Conservation (phyloP, 1,140 invertebrate genomes). For the Leptinotarsa defecta region DNA sequence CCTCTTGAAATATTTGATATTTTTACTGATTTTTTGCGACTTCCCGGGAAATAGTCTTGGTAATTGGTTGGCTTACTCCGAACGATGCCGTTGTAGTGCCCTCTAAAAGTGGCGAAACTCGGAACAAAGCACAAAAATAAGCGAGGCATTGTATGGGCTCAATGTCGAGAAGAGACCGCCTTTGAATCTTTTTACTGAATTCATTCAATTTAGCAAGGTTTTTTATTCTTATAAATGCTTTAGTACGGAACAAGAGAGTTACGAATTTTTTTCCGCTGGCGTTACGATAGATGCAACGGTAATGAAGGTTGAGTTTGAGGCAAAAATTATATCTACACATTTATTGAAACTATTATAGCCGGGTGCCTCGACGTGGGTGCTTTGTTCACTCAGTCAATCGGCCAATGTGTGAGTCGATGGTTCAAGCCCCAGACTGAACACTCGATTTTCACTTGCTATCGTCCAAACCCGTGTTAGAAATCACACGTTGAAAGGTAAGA, state of each 20-base stretch:
- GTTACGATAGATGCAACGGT: not conserved
- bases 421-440: too few species aligned
- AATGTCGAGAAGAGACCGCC: slow-evolving; percentile 11
- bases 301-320: too few species aligned
- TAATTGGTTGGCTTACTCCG: slow-evolving; percentile 18
- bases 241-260: not conserved
- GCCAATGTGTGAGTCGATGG: too few species aligned
- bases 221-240: not conserved
- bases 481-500: too few species aligned
- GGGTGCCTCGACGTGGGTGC: too few species aligned
- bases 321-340: too few species aligned
- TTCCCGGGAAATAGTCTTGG: slow-evolving; percentile 9
- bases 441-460: too few species aligned
- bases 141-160: slow-evolving; percentile 20
- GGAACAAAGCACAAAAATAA: slow-evolving; percentile 29
- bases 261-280: not conserved
- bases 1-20: slow-evolving; percentile 11
- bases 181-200: slow-evolving; percentile 17
- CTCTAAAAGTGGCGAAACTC: slow-evolving; percentile 29
- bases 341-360: too few species aligned
- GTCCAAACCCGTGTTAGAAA: too few species aligned
- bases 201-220: not conserved
- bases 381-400: too few species aligned
- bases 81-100: slow-evolving; percentile 24
- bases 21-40: slow-evolving; percentile 17